Conservation (phyloP, 2,797 vertebrate species). For the Odontamblyopus rebecca region DNA sequence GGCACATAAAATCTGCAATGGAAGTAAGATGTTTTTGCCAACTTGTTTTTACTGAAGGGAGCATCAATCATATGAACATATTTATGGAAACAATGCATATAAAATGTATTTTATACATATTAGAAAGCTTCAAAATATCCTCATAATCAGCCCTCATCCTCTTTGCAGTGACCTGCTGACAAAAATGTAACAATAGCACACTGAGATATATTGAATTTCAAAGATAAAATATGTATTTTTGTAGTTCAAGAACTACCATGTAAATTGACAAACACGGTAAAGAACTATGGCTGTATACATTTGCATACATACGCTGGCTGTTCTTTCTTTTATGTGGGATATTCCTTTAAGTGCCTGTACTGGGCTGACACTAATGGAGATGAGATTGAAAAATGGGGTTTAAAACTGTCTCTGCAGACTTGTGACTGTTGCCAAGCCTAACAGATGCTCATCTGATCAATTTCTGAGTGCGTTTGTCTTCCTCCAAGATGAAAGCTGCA, state of each 20-base stretch:
- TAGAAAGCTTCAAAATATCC: neutral
- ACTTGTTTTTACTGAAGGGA: neutral
- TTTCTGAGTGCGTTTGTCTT: slow-evolving; percentile 67
- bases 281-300: slow-evolving; percentile 37
- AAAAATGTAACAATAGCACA: slow-evolving; percentile 8
- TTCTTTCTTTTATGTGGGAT: slow-evolving; percentile 34
- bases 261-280: slow-evolving; percentile 36
- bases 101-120: slow-evolving; percentile 3
- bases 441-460: slow-evolving; percentile 76
- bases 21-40: neutral
- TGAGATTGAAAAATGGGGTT: slow-evolving; percentile 67
- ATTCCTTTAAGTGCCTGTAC: slow-evolving; percentile 55
- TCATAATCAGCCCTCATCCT: neutral
- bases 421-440: slow-evolving; percentile 66
- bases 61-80: neutral
- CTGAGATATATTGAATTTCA: slow-evolving; percentile 18
- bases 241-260: slow-evolving; percentile 22
- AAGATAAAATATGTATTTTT: slow-evolving; percentile 24
- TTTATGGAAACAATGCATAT: neutral
- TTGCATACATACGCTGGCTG: slow-evolving; percentile 39
- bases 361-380: slow-evolving; percentile 66
- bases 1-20: neutral
- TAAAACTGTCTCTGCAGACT: slow-evolving; percentile 66
- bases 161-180: neutral
- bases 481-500: slow-evolving; percentile 61